Conservation (phyloP, 2,797 vertebrate genomes). For the Sternarchorhynchus goeldii region DNA sequence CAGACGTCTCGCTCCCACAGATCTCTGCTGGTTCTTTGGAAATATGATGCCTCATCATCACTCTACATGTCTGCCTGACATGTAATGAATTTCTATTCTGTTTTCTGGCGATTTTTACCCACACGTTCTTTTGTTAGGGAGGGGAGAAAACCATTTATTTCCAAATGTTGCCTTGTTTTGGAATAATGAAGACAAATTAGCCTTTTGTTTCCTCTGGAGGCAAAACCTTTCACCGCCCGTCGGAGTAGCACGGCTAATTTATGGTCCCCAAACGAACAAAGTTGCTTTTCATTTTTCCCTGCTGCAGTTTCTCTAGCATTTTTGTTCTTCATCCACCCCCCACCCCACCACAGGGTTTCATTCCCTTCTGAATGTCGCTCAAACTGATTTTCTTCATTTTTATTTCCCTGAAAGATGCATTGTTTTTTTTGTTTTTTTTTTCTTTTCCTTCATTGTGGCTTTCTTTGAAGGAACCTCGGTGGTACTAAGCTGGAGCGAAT, state of each 20-base stretch:
- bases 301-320: conserved; percentile 39
- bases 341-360: conserved; percentile 4
- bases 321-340: not conserved
- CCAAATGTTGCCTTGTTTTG: conserved; percentile 59
- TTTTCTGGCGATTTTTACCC: conserved; percentile 49
- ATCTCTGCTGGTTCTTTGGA: conserved; percentile 33
- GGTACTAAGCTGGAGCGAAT: not conserved
- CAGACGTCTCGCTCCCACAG: conserved; percentile 37
- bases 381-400: conserved; percentile 32
- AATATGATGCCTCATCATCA: conserved; percentile 43
- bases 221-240: conserved; percentile 48
- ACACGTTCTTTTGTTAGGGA: conserved; percentile 38
- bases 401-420: conserved; percentile 48
- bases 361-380: conserved; percentile 42
- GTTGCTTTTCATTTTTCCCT: conserved; percentile 45
- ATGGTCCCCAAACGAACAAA: conserved; percentile 51
- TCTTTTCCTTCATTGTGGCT: not conserved
- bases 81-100: conserved; percentile 59
- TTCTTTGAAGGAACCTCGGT: conserved; percentile 21
- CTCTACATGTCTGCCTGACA: conserved; percentile 42
- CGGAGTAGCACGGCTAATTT: conserved; percentile 56
- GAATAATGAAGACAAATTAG: conserved; percentile 65
- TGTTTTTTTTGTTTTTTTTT: conserved; percentile 15
- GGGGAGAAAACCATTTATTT: conserved; percentile 49
- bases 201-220: conserved; percentile 59